These are phyloP conservation scores for Cheilosia urbana DNA, from an alignment of 2,888 invertebrate genomes.

Conservation along the genomic window DNA sequence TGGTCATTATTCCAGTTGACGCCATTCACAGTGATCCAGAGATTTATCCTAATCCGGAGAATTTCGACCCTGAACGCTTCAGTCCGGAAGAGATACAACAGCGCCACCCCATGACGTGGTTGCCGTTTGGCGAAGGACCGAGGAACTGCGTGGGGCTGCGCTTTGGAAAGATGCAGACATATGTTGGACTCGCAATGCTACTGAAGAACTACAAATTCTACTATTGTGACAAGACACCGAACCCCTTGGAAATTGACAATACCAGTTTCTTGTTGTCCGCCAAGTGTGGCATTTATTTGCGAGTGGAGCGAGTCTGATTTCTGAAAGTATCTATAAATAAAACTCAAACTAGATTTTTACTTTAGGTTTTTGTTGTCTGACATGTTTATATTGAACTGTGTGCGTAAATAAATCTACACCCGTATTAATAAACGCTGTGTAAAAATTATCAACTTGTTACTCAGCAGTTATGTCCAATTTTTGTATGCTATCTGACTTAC, in stretches of 20 bases:
- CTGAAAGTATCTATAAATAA: no score
- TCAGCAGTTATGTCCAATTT: no score
- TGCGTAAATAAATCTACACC: no score
- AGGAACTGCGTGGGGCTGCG: slow-evolving; percentile 81
- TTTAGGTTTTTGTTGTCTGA: no score
- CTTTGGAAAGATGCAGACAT: slow-evolving; percentile 67
- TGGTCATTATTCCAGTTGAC: slow-evolving; percentile 77
- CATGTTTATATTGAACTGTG: no score
- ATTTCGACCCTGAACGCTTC: slow-evolving; percentile 87
- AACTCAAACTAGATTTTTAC: no score
- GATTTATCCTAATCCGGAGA: slow-evolving; percentile 85
- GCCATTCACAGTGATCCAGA: slow-evolving; percentile 85
- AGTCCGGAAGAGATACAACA: slow-evolving; percentile 84
- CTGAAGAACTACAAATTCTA: slow-evolving; percentile 43
- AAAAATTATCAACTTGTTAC: no score
- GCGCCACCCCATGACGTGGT: slow-evolving; percentile 81
- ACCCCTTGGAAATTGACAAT: slow-evolving; percentile 52
- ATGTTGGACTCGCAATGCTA: slow-evolving; percentile 25
- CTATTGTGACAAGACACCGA: slow-evolving; percentile 57
- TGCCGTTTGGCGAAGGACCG: slow-evolving; percentile 82
- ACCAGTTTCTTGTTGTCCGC: slow-evolving; percentile 26
- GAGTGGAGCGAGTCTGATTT: slow-evolving; percentile 37
- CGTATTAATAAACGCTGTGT: no score
- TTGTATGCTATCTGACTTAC: no score
- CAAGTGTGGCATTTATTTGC: slow-evolving; percentile 73